These are phyloP conservation scores for Bombus sylvicola DNA, from an alignment of 1,140 invertebrate genomes.

Conservation along the genomic window DNA sequence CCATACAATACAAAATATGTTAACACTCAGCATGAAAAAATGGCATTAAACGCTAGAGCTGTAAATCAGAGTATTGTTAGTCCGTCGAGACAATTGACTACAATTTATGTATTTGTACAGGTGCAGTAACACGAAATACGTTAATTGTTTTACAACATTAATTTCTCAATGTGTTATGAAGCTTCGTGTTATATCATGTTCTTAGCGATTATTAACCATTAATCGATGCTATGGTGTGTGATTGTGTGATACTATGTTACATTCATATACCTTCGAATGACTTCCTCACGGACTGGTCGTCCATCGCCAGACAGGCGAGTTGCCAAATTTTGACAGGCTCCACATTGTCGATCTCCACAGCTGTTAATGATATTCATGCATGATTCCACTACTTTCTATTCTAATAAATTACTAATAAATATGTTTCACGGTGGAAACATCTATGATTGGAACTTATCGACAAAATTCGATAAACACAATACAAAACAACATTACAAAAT, in stretches of 20 bases:
- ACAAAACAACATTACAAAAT: not conserved
- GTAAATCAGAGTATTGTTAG: conserved; percentile 32
- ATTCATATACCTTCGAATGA: conserved; percentile 79
- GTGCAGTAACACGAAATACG: not conserved
- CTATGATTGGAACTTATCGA: not conserved
- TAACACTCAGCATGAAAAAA: conserved; percentile 22
- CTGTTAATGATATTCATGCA: conserved; percentile 80
- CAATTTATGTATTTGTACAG: not conserved
- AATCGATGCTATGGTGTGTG: conserved; percentile 45
- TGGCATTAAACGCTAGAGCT: conserved; percentile 29
- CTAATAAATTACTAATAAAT: conserved; percentile 57
- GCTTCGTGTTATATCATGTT: not conserved
- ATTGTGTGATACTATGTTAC: conserved; percentile 65
- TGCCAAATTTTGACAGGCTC: conserved; percentile 81
- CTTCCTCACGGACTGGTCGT: conserved; percentile 78
- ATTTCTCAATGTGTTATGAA: not conserved
- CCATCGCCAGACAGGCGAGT: conserved; percentile 80
- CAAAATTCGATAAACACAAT: not conserved
- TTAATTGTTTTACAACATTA: not conserved
- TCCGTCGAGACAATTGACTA: conserved; percentile 25
- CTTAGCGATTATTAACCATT: conserved; percentile 31
- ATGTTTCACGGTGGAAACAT: not conserved
- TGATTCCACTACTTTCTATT: conserved; percentile 74
- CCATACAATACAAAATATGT: not conserved
- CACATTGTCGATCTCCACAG: conserved; percentile 80